These are phyloP conservation scores for Onchidella celtica DNA, from an alignment of 2,888 invertebrate species.

Conservation along the genomic window DNA sequence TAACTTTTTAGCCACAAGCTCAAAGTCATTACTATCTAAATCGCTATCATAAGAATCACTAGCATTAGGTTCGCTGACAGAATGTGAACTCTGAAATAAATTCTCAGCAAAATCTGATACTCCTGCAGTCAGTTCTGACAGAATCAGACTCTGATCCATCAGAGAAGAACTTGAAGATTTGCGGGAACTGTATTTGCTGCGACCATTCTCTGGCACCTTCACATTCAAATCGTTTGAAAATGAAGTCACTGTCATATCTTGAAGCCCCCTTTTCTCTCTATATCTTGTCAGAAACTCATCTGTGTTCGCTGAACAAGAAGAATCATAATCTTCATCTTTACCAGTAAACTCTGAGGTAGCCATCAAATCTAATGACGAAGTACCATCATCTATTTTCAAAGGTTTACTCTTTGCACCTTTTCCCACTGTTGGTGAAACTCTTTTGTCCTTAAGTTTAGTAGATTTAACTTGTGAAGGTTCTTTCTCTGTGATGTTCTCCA, in stretches of 20 bases:
- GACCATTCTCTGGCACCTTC: too few relatives aligned
- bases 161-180: neutral
- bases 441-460: too few relatives aligned
- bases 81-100: neutral
- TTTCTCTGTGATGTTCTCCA: too few relatives aligned
- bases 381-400: too few relatives aligned
- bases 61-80: neutral
- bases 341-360: neutral
- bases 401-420: too few relatives aligned
- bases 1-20: constrained; percentile 49
- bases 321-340: constrained; percentile 42
- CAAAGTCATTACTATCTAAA: constrained; percentile 53
- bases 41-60: constrained; percentile 49
- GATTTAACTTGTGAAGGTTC: too few relatives aligned
- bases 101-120: neutral
- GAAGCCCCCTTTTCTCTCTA: neutral
- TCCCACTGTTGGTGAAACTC: too few relatives aligned
- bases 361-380: neutral
- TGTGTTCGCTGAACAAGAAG: constrained; percentile 59
- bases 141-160: neutral
- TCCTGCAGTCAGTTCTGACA: constrained; percentile 10
- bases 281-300: constrained; percentile 56
- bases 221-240: too few relatives aligned
- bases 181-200: too few relatives aligned
- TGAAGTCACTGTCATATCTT: too few relatives aligned